Evolutionary conservation across 2,888 invertebrate genomes (phyloP).

Genomic region (Myopa testacea): DNA sequence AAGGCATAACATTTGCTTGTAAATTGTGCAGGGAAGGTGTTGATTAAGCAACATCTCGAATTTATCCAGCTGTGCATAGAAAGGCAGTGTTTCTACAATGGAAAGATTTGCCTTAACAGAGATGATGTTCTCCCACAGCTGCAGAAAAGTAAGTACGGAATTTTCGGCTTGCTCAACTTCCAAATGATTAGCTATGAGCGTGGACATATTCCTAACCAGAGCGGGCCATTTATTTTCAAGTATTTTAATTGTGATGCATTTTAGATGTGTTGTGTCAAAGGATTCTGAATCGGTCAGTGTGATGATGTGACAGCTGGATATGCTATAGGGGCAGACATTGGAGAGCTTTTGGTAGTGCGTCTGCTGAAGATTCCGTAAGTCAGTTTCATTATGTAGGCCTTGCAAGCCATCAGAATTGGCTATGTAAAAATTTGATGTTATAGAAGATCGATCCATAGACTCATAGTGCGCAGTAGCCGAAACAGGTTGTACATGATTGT

Average conservation of each 20-base stretch:
- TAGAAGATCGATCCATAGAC: background rate
- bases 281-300: constrained; percentile 82
- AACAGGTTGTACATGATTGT: background rate
- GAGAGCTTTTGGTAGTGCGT: constrained; percentile 28
- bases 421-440: background rate
- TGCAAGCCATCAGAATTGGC: background rate
- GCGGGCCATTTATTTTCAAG: constrained; percentile 87
- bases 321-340: constrained; percentile 20
- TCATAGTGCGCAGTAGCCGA: background rate
- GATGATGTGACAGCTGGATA: constrained; percentile 62
- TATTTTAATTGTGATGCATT: constrained; percentile 86
- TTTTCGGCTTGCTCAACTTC: constrained; percentile 71
- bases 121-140: constrained; percentile 90
- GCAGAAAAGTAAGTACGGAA: constrained; percentile 83
- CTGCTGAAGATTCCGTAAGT: constrained; percentile 5
- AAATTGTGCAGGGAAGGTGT: constrained; percentile 82
- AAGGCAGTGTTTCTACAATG: constrained; percentile 88
- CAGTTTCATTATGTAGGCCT: background rate
- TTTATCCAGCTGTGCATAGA: constrained; percentile 85
- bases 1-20: constrained; percentile 85
- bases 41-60: constrained; percentile 80
- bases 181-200: constrained; percentile 59
- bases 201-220: constrained; percentile 77
- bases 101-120: constrained; percentile 91
- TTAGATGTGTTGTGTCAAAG: constrained; percentile 86